Evolutionary conservation across 53 echinoderm and acorn worm genomes (phyloP).

Genomic region (Holothuria scabra): DNA sequence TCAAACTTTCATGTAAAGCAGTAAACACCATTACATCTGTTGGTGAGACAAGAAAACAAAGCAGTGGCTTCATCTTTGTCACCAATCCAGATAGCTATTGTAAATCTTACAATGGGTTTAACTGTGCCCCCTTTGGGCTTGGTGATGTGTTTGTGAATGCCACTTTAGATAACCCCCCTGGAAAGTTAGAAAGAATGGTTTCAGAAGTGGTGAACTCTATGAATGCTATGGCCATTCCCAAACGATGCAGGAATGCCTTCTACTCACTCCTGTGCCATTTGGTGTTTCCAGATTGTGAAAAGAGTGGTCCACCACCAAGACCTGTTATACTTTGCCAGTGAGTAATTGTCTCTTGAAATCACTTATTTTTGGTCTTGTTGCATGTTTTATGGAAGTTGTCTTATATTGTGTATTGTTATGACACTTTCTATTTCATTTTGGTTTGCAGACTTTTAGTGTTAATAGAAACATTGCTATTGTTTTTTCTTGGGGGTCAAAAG

Average conservation of each 20-base stretch:
- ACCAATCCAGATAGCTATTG: constrained; percentile 63
- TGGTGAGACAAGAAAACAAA: constrained; percentile 3
- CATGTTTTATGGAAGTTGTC: too few relatives aligned
- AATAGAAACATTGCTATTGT: too few relatives aligned
- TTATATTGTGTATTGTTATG: too few relatives aligned
- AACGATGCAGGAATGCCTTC: constrained; percentile 54
- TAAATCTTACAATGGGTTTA: constrained; percentile 63
- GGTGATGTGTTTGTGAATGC: constrained; percentile 64
- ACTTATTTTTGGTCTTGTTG: too few relatives aligned
- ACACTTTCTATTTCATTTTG: too few relatives aligned
- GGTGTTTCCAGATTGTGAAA: constrained; percentile 69
- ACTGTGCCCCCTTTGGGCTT: constrained; percentile 51
- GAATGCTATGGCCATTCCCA: constrained; percentile 27
- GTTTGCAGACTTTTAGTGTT: too few relatives aligned
- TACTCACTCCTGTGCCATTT: constrained; percentile 67
- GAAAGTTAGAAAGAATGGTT: constrained; percentile 51
- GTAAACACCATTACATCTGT: not conserved
- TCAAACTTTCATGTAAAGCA: constrained; percentile 23
- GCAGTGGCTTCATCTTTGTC: constrained; percentile 33
- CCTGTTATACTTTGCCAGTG: constrained; percentile 70
- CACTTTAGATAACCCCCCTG: constrained; percentile 53
- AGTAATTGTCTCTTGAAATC: not conserved
- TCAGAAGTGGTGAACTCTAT: constrained; percentile 14
- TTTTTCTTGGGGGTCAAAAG: too few relatives aligned
- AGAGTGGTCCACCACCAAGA: constrained; percentile 32